Base-by-base conservation (phyloP, 30 jellyfish, hydroid and myxozoan genomes). In the Turritopsis dohrnii region DNA sequence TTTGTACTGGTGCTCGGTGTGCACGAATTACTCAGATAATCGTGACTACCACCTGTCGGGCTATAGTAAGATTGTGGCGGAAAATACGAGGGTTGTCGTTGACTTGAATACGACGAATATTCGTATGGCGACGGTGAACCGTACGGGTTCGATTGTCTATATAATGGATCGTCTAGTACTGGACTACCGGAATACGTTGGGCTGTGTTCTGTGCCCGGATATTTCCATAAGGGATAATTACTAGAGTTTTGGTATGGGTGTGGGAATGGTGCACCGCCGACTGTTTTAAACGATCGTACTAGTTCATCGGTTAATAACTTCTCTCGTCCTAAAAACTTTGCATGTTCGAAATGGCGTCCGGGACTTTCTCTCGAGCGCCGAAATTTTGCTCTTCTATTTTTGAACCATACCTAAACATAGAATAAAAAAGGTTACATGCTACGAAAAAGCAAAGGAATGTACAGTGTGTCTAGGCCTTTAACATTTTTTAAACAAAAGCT, bases 301-400 rank as follows among this genome's bases (percentile, higher is more conserved):
- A 94, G 80, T 71, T 94, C 99, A 25, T 88, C 89, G 13, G 96
- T 96, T n/a, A 95, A 85, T 21, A 91, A 90, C 83, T 94, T 94
- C 71, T 94, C 99, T 66, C 99, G 94, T 20, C 94, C 92, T 71
- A 94, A 75, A 69, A 88, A 88, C 76, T 94, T 94, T 1, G 94
- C 84, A 54, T 88, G 94, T 54, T 94, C 96, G 52, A 84, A 93
- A 29, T 84, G 90, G 29, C 99, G 86, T 66, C 96, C 99, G 9
- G 99, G 99, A 81, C 96, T 94, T 85, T 94, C 99, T 52, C 99
- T 83, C 30, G 99, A 94, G 16, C 99, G 93, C 29, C 99, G 90
- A 86, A 89, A 94, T 71, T 94, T 94, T 28, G 99, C 99, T 54
- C 99, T 80, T 86, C 99, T 52, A 84, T 94, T 94, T 84, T 94